phyloP scores from a whole-genome alignment of 2,113 vertebrate species.

The Girardinichthys multiradiatus region DNA sequence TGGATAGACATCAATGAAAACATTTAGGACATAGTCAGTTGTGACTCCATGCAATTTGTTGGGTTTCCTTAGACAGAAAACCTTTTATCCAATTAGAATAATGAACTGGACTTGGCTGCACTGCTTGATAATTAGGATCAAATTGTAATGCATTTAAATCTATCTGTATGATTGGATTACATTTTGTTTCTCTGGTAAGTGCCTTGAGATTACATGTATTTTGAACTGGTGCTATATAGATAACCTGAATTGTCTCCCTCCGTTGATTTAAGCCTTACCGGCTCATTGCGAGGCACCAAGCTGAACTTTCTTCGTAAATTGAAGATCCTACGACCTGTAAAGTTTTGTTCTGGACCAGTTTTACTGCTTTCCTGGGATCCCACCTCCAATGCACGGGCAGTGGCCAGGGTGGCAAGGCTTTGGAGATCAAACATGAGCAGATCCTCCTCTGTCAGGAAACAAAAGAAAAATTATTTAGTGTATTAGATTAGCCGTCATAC shows the following conservation, averaged over 20 bases:
- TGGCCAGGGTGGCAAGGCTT: constrained; percentile 90
- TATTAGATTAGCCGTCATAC: constrained; percentile 38
- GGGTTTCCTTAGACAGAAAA: background rate
- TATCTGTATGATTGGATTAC: no score
- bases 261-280: constrained; percentile 77
- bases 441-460: constrained; percentile 82
- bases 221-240: background rate
- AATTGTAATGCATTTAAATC: no score
- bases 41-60: background rate
- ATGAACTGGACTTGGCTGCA: background rate
- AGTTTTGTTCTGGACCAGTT: constrained; percentile 45
- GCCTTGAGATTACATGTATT: background rate
- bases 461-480: background rate
- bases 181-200: no score
- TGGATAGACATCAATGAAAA: background rate
- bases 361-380: constrained; percentile 59
- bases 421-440: constrained; percentile 89
- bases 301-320: constrained; percentile 90
- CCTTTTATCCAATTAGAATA: background rate
- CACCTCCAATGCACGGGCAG: constrained; percentile 88
- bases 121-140: background rate
- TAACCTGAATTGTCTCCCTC: background rate
- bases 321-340: constrained; percentile 80
- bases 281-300: constrained; percentile 92
- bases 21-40: background rate